Conservation (phyloP, 2,113 vertebrate species). For the Felis chaus region DNA sequence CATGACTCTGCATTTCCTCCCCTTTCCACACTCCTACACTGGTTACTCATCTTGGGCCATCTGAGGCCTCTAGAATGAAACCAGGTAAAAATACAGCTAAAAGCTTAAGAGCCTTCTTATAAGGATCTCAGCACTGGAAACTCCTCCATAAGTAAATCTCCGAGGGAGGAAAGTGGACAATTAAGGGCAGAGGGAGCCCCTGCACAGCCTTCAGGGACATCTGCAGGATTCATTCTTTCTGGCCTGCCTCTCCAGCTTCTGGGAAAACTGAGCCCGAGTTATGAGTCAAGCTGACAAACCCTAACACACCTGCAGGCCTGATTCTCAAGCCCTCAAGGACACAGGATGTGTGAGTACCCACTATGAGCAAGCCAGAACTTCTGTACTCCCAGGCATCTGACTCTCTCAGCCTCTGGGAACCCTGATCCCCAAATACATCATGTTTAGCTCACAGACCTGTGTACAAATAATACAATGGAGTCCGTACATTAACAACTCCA, state of each 20-base stretch:
- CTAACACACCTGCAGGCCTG: not conserved
- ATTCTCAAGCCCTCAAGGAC: not conserved
- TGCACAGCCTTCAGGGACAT: not conserved
- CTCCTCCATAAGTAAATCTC: not conserved
- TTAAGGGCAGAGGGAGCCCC: not conserved
- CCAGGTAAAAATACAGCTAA: not conserved
- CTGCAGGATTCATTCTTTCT: not conserved
- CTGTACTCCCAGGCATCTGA: not conserved
- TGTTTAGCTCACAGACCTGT: not conserved
- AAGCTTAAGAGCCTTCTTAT: not conserved
- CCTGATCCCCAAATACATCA: accelerated
- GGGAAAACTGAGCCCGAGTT: not conserved
- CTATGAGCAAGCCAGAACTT: not conserved
- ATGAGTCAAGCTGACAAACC: not conserved
- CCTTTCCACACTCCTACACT: not conserved
- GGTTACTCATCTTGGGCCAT: not conserved
- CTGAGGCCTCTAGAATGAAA: not conserved
- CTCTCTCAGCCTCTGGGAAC: not conserved
- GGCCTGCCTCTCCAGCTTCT: not conserved
- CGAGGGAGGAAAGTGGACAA: not conserved
- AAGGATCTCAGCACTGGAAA: not conserved
- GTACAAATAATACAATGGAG: not conserved
- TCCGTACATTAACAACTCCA: not conserved
- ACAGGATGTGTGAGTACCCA: not conserved
- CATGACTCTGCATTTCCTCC: not conserved